These are phyloP conservation scores for Psylliodes chrysocephalus DNA, from an alignment of 2,888 invertebrate genomes.

Conservation along the genomic window DNA sequence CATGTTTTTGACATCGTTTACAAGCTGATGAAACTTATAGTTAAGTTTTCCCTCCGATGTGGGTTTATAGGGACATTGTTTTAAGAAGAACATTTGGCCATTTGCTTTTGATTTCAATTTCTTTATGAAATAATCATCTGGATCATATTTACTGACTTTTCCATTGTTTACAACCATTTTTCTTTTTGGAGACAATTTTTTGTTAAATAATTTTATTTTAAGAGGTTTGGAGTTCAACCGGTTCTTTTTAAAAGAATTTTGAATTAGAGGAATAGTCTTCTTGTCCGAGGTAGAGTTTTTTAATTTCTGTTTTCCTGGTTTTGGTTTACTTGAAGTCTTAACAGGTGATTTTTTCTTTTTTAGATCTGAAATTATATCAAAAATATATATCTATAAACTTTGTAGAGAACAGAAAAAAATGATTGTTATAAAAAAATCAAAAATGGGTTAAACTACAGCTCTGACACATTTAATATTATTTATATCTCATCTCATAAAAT, in stretches of 20 bases:
- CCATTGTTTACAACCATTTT: constrained; percentile 31
- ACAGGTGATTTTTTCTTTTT: too few relatives aligned
- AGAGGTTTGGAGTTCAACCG: neutral
- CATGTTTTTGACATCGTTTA: constrained; percentile 53
- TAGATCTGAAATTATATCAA: too few relatives aligned
- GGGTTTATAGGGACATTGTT: constrained; percentile 32
- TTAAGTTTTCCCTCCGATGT: constrained; percentile 42
- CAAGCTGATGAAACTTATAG: constrained; percentile 51
- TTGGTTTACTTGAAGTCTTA: too few relatives aligned
- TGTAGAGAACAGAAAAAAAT: too few relatives aligned
- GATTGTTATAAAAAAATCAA: too few relatives aligned
- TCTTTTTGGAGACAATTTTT: neutral
- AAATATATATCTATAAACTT: too few relatives aligned
- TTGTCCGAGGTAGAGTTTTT: too few relatives aligned
- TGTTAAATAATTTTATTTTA: constrained; percentile 19
- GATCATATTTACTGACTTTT: constrained; percentile 10
- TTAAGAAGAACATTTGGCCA: constrained; percentile 43
- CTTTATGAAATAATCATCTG: constrained; percentile 20
- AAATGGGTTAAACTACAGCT: too few relatives aligned
- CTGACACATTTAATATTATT: too few relatives aligned
- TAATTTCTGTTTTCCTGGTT: too few relatives aligned
- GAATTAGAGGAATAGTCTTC: too few relatives aligned
- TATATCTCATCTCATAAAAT: too few relatives aligned
- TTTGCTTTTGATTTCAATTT: constrained; percentile 12
- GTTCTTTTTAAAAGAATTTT: constrained; percentile 27